phyloP scores from a whole-genome alignment of 2,113 vertebrate genomes.

The Bos taurus region ARS-UCD2.0 NC_037331.1:18812501-18813000 shows the following conservation, averaged over 20 bases:
- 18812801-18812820: accelerated
- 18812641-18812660: background rate
- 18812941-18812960: background rate
- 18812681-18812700: background rate
- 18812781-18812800: background rate
- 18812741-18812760: background rate
- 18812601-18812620: background rate
- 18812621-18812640: background rate
- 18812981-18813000: background rate
- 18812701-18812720: accelerated
- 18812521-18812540: background rate
- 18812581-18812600: background rate
- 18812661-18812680: background rate
- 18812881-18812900: background rate
- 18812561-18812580: background rate
- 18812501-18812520: background rate
- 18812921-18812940: background rate
- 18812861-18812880: background rate
- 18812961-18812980: background rate
- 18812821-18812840: background rate
- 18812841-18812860: background rate
- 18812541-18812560: background rate
- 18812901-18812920: background rate
- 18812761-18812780: background rate
- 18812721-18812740: accelerated